Evolutionary conservation across 2,888 invertebrate species (phyloP).

Genomic region (Xylota sylvarum): DNA sequence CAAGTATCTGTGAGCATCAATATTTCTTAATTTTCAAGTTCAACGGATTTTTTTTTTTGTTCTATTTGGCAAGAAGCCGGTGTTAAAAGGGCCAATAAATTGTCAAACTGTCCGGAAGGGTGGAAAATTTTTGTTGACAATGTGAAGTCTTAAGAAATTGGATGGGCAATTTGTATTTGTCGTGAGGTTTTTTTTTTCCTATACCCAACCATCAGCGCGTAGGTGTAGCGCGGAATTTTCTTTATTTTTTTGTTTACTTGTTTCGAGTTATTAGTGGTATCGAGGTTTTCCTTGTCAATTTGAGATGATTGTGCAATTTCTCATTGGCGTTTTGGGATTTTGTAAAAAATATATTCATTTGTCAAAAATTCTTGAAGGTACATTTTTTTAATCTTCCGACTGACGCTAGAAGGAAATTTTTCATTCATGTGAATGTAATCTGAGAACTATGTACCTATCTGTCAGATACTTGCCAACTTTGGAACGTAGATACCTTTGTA

Average conservation of each 20-base stretch:
- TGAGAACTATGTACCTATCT: not conserved
- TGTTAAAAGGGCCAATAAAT: constrained; percentile 67
- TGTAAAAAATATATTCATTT: constrained; percentile 1
- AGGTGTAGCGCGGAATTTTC: constrained; percentile 6
- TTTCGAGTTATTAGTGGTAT: constrained; percentile 30
- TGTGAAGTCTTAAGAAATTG: constrained; percentile 26
- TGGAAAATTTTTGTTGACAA: constrained; percentile 28
- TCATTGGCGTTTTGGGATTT: constrained; percentile 1
- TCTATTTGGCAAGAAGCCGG: constrained; percentile 34
- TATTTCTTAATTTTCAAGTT: constrained; percentile 68
- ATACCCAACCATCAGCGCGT: constrained; percentile 24
- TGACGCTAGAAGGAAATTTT: not conserved
- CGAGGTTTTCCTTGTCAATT: constrained; percentile 24
- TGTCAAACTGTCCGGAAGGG: constrained; percentile 49
- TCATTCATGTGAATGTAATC: not conserved
- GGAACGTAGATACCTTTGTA: too few relatives aligned
- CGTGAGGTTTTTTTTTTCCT: not conserved
- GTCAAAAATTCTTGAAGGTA: constrained; percentile 16
- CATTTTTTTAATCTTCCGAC: not conserved
- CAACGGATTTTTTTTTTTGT: constrained; percentile 16
- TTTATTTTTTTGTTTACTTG: constrained; percentile 21
- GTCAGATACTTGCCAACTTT: not conserved
- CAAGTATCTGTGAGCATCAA: constrained; percentile 6
- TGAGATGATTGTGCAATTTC: constrained; percentile 43
- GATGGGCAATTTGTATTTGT: constrained; percentile 35